Percentiles rank a stretch among this genome's conserved stretches.
phyloP scores from a whole-genome alignment of 2,113 vertebrate species.

The Leptobrachium ailaonicum region DNA sequence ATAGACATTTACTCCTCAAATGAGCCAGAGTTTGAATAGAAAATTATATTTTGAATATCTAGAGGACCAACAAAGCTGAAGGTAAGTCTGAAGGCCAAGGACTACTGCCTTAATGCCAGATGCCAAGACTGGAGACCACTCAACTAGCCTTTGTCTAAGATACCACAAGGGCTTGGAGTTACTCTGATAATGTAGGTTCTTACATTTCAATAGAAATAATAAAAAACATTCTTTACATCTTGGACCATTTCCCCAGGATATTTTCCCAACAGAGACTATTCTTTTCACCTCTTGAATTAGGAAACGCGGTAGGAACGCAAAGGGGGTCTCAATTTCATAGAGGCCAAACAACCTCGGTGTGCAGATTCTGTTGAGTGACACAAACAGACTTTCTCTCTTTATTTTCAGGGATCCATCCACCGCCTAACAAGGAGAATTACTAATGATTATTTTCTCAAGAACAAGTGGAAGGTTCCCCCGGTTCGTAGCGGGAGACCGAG shows the following conservation, averaged over 20 bases:
- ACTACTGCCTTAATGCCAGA: too few species aligned
- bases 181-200: too few species aligned
- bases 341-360: conserved; percentile 29
- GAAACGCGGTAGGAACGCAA: conserved; percentile 44
- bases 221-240: background rate
- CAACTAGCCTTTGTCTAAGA: too few species aligned
- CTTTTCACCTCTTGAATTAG: conserved; percentile 52
- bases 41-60: too few species aligned
- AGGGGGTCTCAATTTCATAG: conserved; percentile 42
- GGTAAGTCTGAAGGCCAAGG: too few species aligned
- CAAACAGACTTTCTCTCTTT: conserved; percentile 49
- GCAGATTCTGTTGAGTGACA: conserved; percentile 46
- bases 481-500: background rate
- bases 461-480: conserved; percentile 51
- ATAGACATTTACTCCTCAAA: too few species aligned
- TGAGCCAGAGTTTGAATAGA: too few species aligned
- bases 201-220: background rate
- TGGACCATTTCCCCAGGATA: conserved; percentile 28
- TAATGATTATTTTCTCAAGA: background rate
- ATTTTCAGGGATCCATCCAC: conserved; percentile 18
- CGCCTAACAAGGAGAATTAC: conserved; percentile 15
- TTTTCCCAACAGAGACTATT: conserved; percentile 35
- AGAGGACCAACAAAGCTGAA: too few species aligned
- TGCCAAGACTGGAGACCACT: too few species aligned
- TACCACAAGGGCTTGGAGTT: too few species aligned